phyloP scores from a whole-genome alignment of 2,113 vertebrate genomes.

The Albula goreensis region DNA sequence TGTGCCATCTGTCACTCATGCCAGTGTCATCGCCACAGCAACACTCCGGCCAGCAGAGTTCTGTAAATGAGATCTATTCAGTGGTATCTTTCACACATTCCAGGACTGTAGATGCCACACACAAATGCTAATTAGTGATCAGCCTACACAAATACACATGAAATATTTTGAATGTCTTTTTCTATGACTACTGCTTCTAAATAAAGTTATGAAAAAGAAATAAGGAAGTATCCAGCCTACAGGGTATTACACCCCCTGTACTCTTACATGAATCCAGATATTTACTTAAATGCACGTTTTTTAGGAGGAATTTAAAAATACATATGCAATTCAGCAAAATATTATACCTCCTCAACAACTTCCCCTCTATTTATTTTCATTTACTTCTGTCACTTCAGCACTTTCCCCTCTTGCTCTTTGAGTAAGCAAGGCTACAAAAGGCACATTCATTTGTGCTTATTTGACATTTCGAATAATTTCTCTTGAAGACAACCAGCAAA shows the following conservation, averaged over 20 bases:
- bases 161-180: too few relatives aligned
- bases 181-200: too few relatives aligned
- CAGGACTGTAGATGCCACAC: background rate
- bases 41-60: background rate
- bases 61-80: background rate
- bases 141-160: too few relatives aligned
- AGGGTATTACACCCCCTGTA: too few relatives aligned
- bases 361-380: background rate
- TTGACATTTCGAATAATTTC: background rate
- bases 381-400: background rate
- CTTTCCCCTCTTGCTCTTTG: background rate
- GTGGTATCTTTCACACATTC: background rate
- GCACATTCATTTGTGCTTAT: background rate
- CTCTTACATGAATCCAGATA: too few relatives aligned
- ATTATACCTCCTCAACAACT: too few relatives aligned
- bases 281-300: background rate
- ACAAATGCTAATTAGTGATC: background rate
- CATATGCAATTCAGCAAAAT: too few relatives aligned
- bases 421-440: background rate
- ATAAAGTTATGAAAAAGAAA: too few relatives aligned
- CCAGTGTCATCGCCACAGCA: slow-evolving; percentile 22
- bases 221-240: too few relatives aligned
- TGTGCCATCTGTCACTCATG: slow-evolving; percentile 45
- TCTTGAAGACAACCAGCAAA: background rate
- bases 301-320: too few relatives aligned